phyloP scores from a whole-genome alignment of 2,888 invertebrate species.

The Deroplatys truncata region DNA sequence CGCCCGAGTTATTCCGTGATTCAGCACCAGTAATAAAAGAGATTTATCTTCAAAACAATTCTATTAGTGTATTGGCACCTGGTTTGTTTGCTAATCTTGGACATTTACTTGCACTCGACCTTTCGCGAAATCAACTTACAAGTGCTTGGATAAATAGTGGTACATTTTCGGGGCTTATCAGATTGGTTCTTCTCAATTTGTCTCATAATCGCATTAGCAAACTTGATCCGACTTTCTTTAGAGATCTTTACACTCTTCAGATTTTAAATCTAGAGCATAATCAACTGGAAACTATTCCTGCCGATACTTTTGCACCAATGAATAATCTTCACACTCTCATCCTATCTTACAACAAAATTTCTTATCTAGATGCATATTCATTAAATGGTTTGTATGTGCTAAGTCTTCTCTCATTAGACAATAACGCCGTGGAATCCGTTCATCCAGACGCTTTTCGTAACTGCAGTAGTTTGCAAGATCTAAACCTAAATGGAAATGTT shows the following conservation, averaged over 20 bases:
- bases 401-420: conserved; percentile 78
- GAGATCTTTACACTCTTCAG: conserved; percentile 80
- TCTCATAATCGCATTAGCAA: conserved; percentile 79
- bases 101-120: conserved; percentile 74
- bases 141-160: conserved; percentile 81
- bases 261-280: conserved; percentile 83
- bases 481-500: conserved; percentile 84
- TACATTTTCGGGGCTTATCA: conserved; percentile 83
- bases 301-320: conserved; percentile 86
- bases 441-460: conserved; percentile 87
- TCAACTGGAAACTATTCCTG: conserved; percentile 74
- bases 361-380: conserved; percentile 79
- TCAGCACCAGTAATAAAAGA: conserved; percentile 76
- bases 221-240: conserved; percentile 78
- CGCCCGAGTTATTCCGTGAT: conserved; percentile 79
- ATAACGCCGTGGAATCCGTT: conserved; percentile 76
- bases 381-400: conserved; percentile 84
- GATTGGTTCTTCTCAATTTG: conserved; percentile 80
- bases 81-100: conserved; percentile 81
- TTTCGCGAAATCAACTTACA: conserved; percentile 81
- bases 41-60: conserved; percentile 87
- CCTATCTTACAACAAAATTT: conserved; percentile 80
- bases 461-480: conserved; percentile 84
- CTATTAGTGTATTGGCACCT: conserved; percentile 79
- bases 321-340: conserved; percentile 87